Percentiles rank a stretch among this genome's conserved stretches.
Conservation (phyloP, 2,797 vertebrate genomes). For the Morus bassanus region DNA sequence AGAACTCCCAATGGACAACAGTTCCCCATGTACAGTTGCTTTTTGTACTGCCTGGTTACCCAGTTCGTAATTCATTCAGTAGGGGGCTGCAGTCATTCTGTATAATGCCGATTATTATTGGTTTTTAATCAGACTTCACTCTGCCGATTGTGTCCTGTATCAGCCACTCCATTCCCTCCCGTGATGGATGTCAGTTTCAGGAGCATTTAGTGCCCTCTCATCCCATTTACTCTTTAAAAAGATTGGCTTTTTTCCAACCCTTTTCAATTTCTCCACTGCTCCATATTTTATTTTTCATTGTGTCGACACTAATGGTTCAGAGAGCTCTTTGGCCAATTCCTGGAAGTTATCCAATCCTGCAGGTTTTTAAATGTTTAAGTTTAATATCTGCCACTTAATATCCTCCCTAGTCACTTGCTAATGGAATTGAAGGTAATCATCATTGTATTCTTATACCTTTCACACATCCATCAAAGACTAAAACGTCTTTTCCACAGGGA, state of each 20-base stretch:
- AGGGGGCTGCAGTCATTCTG: background rate
- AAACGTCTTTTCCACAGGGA: background rate
- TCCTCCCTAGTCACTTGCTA: conserved; percentile 29
- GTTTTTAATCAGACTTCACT: background rate
- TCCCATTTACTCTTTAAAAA: conserved; percentile 29
- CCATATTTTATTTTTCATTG: conserved; percentile 31
- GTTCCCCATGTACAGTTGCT: accelerated
- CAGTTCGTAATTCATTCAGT: background rate
- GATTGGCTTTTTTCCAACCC: conserved; percentile 35
- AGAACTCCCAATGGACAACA: background rate
- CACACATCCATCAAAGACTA: conserved; percentile 15
- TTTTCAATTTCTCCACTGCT: conserved; percentile 31
- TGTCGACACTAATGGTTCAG: conserved; percentile 11
- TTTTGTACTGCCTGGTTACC: accelerated
- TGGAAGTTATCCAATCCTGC: conserved; percentile 31
- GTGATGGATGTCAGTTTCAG: conserved; percentile 5
- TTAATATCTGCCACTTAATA: conserved; percentile 45
- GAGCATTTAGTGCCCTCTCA: background rate
- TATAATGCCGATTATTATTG: background rate
- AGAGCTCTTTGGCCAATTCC: conserved; percentile 19
- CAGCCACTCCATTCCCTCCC: background rate
- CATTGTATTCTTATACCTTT: background rate
- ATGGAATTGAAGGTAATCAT: conserved; percentile 37
- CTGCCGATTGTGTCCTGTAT: background rate
- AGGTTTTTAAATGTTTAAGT: conserved; percentile 23